Evolutionary conservation across 2,797 vertebrate genomes (phyloP).

Genomic region (Sarcophilus harrisii): DNA sequence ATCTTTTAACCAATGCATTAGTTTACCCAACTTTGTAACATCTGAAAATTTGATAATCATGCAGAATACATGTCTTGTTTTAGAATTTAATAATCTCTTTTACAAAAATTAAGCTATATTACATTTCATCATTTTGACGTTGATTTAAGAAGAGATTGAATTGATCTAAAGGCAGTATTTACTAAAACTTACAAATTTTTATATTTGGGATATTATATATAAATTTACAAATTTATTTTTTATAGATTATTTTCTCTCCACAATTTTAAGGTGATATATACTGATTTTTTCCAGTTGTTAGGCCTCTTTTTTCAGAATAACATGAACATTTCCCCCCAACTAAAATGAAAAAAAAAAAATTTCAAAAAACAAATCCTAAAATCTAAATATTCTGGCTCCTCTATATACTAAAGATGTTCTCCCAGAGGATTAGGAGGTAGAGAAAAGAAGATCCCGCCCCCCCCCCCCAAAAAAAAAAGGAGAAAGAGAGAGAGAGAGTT

Average conservation of each 20-base stretch:
- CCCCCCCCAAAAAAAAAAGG: neutral
- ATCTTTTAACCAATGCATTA: neutral
- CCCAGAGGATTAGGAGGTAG: neutral
- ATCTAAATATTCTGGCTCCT: neutral
- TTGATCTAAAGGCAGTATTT: neutral
- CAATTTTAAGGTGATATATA: neutral
- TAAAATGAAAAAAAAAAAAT: neutral
- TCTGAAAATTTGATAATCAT: neutral
- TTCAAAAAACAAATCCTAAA: neutral
- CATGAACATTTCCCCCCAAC: neutral
- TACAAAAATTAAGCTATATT: neutral
- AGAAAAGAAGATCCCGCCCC: neutral
- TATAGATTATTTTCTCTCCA: neutral
- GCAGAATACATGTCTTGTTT: neutral
- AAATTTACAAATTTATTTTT: neutral
- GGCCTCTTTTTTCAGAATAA: neutral
- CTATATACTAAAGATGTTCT: neutral
- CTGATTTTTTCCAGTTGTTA: neutral
- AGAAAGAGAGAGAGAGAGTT: neutral
- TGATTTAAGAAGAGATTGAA: neutral
- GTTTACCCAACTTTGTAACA: neutral
- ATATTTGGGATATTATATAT: neutral
- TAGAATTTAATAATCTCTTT: neutral
- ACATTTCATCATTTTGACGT: neutral
- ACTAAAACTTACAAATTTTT: neutral